Conservation (phyloP, 2,113 vertebrate species). For the Ornithorhynchus anatinus region DNA sequence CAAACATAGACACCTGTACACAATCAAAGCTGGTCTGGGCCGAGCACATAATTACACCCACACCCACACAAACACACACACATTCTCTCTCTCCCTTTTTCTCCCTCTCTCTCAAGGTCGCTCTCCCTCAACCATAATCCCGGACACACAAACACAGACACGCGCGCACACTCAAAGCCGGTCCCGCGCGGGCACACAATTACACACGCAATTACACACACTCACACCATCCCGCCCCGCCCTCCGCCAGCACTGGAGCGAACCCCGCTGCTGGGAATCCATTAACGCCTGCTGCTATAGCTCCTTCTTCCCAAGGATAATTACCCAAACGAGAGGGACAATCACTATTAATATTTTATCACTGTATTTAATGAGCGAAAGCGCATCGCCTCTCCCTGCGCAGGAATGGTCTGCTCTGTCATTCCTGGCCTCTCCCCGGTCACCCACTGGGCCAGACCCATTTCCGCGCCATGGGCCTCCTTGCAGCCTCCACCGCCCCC, state of each 20-base stretch:
- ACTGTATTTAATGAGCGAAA: constrained; percentile 75
- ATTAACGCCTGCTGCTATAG: constrained; percentile 71
- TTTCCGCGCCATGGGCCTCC: too few relatives aligned
- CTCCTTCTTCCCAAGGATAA: constrained; percentile 72
- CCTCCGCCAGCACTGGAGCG: constrained; percentile 51
- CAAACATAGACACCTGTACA: too few relatives aligned
- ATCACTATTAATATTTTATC: constrained; percentile 80
- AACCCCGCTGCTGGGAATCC: constrained; percentile 72
- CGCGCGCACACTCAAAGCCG: too few relatives aligned
- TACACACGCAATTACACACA: not conserved
- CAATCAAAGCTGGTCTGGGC: too few relatives aligned
- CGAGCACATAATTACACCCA: too few relatives aligned
- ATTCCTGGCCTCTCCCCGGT: too few relatives aligned
- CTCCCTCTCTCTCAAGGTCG: constrained; percentile 22
- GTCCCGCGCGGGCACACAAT: not conserved
- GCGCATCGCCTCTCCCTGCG: constrained; percentile 67
- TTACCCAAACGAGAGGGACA: constrained; percentile 78
- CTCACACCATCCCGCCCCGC: not conserved
- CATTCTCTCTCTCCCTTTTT: not conserved
- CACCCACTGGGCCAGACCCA: too few relatives aligned
- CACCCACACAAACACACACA: not conserved
- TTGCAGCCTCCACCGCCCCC: too few relatives aligned
- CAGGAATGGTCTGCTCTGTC: constrained; percentile 68
- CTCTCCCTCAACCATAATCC: constrained; percentile 37
- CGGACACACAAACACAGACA: constrained; percentile 35